Percentiles rank a stretch among this genome's conserved stretches.
Evolutionary conservation across 2,113 vertebrate genomes (phyloP).

Genomic region (Geothlypis trichas): DNA sequence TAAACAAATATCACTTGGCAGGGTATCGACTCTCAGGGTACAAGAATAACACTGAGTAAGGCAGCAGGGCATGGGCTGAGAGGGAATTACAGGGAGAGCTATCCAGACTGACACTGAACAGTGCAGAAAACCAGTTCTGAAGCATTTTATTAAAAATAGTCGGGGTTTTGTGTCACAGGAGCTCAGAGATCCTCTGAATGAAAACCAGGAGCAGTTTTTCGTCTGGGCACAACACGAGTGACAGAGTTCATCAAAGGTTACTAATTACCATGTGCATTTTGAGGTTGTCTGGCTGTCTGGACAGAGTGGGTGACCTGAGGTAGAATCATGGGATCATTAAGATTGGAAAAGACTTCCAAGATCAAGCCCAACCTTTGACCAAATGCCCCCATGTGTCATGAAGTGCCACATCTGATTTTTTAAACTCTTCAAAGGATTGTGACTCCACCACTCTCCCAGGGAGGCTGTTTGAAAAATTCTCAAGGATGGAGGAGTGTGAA

Average conservation of each 20-base stretch:
- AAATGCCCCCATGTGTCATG: neutral
- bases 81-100: neutral
- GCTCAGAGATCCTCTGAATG: neutral
- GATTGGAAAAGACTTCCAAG: neutral
- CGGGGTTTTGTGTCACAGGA: neutral
- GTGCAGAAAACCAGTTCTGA: neutral
- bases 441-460: neutral
- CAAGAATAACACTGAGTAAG: neutral
- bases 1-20: slow-evolving; percentile 49
- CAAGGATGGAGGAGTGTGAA: neutral
- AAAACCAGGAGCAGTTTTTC: neutral
- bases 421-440: neutral
- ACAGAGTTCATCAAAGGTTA: slow-evolving; percentile 13
- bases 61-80: neutral
- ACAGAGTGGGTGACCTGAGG: neutral
- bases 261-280: neutral
- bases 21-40: neutral
- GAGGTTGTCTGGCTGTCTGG: neutral
- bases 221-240: neutral
- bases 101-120: neutral
- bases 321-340: neutral
- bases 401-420: neutral
- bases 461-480: neutral
- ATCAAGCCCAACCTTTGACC: neutral
- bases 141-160: neutral